Conservation (phyloP, 2,113 vertebrate species). For the Elaphurus davidianus region DNA sequence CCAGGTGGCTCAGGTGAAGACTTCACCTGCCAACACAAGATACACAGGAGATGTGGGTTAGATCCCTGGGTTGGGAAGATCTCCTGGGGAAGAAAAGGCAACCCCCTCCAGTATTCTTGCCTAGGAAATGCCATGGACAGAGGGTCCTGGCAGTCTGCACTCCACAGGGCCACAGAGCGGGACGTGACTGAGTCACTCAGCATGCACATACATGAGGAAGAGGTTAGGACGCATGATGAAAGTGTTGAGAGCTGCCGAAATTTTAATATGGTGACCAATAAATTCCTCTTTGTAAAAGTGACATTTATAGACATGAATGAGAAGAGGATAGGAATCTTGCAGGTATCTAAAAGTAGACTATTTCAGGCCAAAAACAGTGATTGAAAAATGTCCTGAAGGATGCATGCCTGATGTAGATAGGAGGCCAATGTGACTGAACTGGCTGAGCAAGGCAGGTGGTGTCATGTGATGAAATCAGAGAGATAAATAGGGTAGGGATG, state of each 20-base stretch:
- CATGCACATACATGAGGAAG: not conserved
- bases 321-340: not conserved
- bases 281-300: not conserved
- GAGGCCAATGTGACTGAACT: not conserved
- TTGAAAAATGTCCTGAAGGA: not conserved
- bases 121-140: not conserved
- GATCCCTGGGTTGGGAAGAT: not conserved
- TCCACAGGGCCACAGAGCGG: not conserved
- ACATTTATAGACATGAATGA: not conserved
- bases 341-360: not conserved
- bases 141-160: not conserved
- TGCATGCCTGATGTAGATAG: fast-evolving
- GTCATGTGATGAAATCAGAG: not conserved
- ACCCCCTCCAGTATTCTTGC: not conserved
- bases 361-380: not conserved
- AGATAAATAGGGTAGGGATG: not conserved
- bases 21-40: not conserved
- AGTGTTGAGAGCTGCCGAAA: not conserved
- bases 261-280: not conserved
- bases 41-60: not conserved
- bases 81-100: not conserved
- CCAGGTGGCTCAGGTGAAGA: not conserved
- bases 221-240: fast-evolving
- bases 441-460: not conserved
- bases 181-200: not conserved